phyloP scores from a whole-genome alignment of 2,113 vertebrate species.

The Odontophorus gujanensis region DNA sequence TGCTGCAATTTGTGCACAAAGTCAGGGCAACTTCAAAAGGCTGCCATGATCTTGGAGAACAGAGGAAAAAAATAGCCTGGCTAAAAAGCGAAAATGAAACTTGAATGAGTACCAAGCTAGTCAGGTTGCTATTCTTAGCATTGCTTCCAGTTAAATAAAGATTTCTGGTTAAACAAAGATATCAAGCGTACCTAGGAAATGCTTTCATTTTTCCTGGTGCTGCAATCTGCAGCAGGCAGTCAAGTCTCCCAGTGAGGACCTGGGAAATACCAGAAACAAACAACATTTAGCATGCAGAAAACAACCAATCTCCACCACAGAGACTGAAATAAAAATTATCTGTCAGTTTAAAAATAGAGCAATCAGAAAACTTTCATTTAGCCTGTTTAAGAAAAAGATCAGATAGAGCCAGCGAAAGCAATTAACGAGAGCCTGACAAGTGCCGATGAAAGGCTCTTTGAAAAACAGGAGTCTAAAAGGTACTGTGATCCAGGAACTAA shows the following conservation, averaged over 20 bases:
- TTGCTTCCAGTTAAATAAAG: conserved; percentile 11
- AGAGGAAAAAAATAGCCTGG: not conserved
- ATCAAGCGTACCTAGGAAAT: conserved; percentile 5
- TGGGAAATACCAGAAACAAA: not conserved
- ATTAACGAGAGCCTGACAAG: not conserved
- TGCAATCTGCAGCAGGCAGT: not conserved
- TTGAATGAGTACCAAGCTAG: not conserved
- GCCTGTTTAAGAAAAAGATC: not conserved
- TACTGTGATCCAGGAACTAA: not conserved
- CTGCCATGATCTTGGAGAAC: not conserved
- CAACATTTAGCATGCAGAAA: not conserved
- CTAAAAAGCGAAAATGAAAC: not conserved
- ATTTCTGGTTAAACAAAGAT: not conserved
- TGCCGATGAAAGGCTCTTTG: not conserved
- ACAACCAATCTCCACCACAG: not conserved
- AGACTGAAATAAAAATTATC: not conserved
- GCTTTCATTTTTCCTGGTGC: not conserved
- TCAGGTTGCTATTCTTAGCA: conserved; percentile 16
- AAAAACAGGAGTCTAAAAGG: not conserved
- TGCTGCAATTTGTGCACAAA: not conserved
- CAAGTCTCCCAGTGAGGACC: not conserved
- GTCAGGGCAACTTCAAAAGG: not conserved
- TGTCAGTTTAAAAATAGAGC: not conserved
- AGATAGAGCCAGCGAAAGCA: not conserved
- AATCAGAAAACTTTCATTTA: not conserved